Evolutionary conservation across 2,797 vertebrate genomes (phyloP).

Genomic region (Macroramphosus scolopax): DNA sequence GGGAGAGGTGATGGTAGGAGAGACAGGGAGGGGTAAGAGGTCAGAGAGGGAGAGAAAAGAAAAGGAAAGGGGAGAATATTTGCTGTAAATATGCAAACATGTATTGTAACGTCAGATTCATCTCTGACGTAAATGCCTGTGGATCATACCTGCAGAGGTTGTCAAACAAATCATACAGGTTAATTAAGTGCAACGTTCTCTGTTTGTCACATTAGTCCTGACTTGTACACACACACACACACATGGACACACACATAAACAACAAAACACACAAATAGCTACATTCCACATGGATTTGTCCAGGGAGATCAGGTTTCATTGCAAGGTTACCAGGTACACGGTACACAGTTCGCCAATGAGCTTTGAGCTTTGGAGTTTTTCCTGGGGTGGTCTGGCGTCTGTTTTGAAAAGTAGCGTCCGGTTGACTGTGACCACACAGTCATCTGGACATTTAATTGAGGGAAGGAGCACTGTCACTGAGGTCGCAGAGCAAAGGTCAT

Average conservation of each 20-base stretch:
- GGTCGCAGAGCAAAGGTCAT: conserved; percentile 63
- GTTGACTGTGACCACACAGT: conserved; percentile 52
- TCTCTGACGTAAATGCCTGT: too few species aligned
- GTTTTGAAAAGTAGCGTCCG: conserved; percentile 50
- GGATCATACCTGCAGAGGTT: too few species aligned
- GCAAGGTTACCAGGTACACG: conserved; percentile 27
- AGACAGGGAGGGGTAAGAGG: too few species aligned
- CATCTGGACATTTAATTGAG: conserved; percentile 55
- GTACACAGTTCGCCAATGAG: conserved; percentile 42
- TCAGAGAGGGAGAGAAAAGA: too few species aligned
- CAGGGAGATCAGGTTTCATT: conserved; percentile 40
- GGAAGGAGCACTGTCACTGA: conserved; percentile 45
- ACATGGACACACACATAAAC: background rate
- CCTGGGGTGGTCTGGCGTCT: conserved; percentile 58
- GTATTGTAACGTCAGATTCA: too few species aligned
- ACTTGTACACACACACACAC: background rate
- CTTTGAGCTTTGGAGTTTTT: conserved; percentile 33
- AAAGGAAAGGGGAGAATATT: too few species aligned
- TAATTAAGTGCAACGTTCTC: too few species aligned
- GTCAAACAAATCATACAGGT: too few species aligned
- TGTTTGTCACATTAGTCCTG: conserved; percentile 1
- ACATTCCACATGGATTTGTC: conserved; percentile 36
- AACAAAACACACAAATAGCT: conserved; percentile 26
- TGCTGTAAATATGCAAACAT: background rate
- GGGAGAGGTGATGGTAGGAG: too few species aligned